A percentile compares a stretch with the other conserved stretches of the same genome.
Evolutionary conservation across 2,797 vertebrate genomes (phyloP).

Genomic region (Rachycentron canadum): DNA sequence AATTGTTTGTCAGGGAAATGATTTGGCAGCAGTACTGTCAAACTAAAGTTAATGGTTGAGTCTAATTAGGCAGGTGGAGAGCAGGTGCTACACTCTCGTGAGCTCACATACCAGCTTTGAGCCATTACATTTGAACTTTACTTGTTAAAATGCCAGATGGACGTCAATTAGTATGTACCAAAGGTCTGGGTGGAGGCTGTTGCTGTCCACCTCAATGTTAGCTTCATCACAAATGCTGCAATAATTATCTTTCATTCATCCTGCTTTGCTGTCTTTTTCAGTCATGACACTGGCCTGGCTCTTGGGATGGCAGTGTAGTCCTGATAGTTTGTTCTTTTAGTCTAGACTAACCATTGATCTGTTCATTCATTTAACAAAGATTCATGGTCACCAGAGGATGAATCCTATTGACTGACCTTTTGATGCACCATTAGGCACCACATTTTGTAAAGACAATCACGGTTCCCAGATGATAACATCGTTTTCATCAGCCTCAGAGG

Average conservation of each 20-base stretch:
- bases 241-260: slow-evolving; percentile 54
- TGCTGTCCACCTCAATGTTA: slow-evolving; percentile 16
- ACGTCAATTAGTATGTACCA: slow-evolving; percentile 51
- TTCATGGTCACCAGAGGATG: too few species aligned
- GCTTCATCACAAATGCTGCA: slow-evolving; percentile 30
- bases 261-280: background rate
- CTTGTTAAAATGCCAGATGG: slow-evolving; percentile 55
- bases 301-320: too few species aligned
- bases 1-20: too few species aligned
- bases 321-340: too few species aligned
- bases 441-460: background rate
- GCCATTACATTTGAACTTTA: slow-evolving; percentile 48
- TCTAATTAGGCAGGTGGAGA: background rate
- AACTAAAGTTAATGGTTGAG: background rate
- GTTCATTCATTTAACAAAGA: too few species aligned
- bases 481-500: too few species aligned
- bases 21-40: too few species aligned
- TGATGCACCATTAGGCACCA: too few species aligned
- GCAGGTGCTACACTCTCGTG: slow-evolving; percentile 43
- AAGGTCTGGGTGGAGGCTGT: slow-evolving; percentile 35
- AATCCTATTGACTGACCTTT: too few species aligned
- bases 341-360: too few species aligned
- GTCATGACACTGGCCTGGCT: background rate
- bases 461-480: background rate
- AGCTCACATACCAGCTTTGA: slow-evolving; percentile 9